Conservation (phyloP, 2,888 invertebrate species). For the Parnassius mnemosyne region DNA sequence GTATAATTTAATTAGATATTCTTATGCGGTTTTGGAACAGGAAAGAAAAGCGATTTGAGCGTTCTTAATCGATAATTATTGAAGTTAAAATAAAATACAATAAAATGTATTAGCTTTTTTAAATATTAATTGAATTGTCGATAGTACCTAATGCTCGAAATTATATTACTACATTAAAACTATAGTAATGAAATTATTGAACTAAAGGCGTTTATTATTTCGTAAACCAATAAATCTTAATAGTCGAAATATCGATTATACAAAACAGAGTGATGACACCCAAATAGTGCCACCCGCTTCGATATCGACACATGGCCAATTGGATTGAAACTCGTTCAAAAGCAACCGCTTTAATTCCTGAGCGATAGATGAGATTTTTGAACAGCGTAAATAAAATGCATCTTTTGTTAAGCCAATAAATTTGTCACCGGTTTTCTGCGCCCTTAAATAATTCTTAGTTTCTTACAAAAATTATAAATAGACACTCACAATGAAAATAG, state of each 20-base stretch:
- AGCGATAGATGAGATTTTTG: not conserved
- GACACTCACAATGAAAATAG: too few species aligned
- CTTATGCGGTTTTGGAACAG: too few species aligned
- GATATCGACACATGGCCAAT: slow-evolving; percentile 48
- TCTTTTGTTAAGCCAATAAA: slow-evolving; percentile 3
- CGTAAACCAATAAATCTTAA: slow-evolving; percentile 26
- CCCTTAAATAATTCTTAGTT: not conserved
- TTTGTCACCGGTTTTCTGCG: not conserved
- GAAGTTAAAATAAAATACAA: too few species aligned
- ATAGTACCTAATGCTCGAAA: too few species aligned
- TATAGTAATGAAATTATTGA: slow-evolving; percentile 11
- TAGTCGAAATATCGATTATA: slow-evolving; percentile 41
- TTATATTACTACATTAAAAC: not conserved
- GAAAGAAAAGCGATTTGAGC: too few species aligned
- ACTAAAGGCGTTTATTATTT: slow-evolving; percentile 18
- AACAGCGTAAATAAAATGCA: not conserved
- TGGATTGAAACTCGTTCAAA: slow-evolving; percentile 27
- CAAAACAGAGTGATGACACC: slow-evolving; percentile 60
- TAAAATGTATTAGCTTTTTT: too few species aligned
- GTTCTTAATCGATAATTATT: too few species aligned
- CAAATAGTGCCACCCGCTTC: slow-evolving; percentile 54
- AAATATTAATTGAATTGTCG: too few species aligned
- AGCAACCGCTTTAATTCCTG: slow-evolving; percentile 1
- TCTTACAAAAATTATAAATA: not conserved
- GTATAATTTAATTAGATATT: too few species aligned